A percentile compares a stretch with the other conserved stretches of the same genome.
Conservation (phyloP, 2,113 vertebrate species). For the Psilopogon haemacephalus region DNA sequence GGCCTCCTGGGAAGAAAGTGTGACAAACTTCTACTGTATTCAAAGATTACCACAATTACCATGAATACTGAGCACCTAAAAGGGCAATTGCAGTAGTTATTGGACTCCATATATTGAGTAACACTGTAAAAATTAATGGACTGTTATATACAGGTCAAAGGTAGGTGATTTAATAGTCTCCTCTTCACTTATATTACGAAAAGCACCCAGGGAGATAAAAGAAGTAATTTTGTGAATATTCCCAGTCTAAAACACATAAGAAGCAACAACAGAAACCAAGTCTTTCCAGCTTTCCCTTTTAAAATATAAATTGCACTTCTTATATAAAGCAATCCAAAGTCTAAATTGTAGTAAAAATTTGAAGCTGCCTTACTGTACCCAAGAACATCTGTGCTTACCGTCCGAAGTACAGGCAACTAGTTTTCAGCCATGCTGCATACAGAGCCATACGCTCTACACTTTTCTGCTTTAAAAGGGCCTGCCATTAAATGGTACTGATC, state of each 20-base stretch:
- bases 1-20: background rate
- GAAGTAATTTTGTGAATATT: background rate
- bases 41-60: background rate
- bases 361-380: slow-evolving; percentile 20
- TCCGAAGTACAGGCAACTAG: background rate
- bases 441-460: background rate
- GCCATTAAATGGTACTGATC: background rate
- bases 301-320: slow-evolving; percentile 55
- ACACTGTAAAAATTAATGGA: background rate
- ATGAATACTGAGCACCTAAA: background rate
- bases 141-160: background rate
- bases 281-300: slow-evolving; percentile 39
- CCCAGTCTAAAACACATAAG: background rate
- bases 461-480: background rate
- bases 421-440: background rate
- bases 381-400: background rate
- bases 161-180: background rate
- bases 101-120: background rate
- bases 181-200: background rate
- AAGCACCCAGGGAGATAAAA: background rate
- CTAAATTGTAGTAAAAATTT: background rate
- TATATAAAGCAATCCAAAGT: slow-evolving; percentile 22
- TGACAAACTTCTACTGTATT: background rate
- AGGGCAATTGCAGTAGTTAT: background rate
- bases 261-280: slow-evolving; percentile 4